Evolutionary conservation across 2,797 vertebrate species (phyloP).

Genomic region (Orientallactaga sibirica): DNA sequence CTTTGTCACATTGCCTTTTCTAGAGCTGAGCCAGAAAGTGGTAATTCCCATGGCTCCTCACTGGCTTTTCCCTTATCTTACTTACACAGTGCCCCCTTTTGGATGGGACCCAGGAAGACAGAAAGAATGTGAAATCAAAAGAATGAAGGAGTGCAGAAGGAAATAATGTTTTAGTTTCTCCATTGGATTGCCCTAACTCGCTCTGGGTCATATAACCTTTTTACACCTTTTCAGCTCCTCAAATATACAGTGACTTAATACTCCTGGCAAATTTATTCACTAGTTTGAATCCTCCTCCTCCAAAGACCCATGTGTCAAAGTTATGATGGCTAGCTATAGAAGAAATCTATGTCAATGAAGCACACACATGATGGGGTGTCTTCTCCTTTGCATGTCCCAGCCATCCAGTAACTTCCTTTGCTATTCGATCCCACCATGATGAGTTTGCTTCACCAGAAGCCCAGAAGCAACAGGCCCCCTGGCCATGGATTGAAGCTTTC

Average conservation of each 20-base stretch:
- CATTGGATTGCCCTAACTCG: neutral
- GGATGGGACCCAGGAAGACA: neutral
- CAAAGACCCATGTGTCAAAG: neutral
- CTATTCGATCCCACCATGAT: neutral
- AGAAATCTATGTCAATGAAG: neutral
- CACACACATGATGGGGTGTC: neutral
- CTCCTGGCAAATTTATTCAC: neutral
- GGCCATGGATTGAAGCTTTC: neutral
- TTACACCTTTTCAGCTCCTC: neutral
- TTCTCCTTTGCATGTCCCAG: neutral
- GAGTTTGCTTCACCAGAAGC: neutral
- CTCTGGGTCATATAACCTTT: neutral
- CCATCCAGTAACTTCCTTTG: neutral
- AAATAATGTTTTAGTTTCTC: neutral
- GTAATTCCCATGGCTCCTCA: neutral
- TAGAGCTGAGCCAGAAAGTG: neutral
- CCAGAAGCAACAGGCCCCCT: neutral
- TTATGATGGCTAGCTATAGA: neutral
- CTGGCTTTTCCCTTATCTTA: conserved; percentile 37
- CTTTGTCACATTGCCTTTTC: conserved; percentile 34
- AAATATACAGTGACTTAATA: neutral
- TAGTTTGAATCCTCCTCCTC: neutral
- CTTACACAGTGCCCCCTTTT: neutral
- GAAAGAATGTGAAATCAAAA: neutral
- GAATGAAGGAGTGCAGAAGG: neutral